Evolutionary conservation across 2,888 invertebrate genomes (phyloP), one percentile per base, ranked within the genome.

Genomic region (Chorisops tibialis): DNA sequence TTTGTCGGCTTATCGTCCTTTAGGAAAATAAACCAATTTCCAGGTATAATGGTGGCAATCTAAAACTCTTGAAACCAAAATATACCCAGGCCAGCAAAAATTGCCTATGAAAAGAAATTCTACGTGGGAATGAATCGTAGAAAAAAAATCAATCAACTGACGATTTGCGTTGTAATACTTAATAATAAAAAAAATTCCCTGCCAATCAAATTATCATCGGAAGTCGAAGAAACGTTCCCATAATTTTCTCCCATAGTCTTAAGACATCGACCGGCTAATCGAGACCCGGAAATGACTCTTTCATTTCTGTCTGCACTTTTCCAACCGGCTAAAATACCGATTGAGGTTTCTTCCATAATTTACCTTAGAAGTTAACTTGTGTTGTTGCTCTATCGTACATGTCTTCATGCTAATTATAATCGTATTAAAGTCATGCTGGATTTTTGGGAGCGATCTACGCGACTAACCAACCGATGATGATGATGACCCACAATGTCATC

Each of bases 281-380:
- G 56, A 30, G 24, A 41, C 22, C 56, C 43, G 56, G 56, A 56
- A 56, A 56, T 56, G 56, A 56, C 56, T 56, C 18, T 56, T 38
- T 56, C 30, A 45, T 56, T 56, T 56, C 56, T 56, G 24, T 43
- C 56, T 43, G 45, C 56, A 43, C 56, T 43, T 56, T 56, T 16
- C 38, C 6, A 11, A 16, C 4, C 43, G 30, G 18, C 14, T 56
- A 39, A 39, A 21, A 39, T 30, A 52, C 38, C n/a, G 7, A 43
- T 45, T 16, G 22, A 45, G 24, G 45, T 56, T 56, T 39, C 43
- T 12, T 4, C 11, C n/a, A 56, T 38, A 56, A 30, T 11, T 56
- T 21, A 16, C 41, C 41, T 56, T 24, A 6, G 12, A 43, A 56
- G 56, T 12, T 52, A 30, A 45, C 21, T 24, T n/a, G 5, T 45